phyloP scores from a whole-genome alignment of 2,113 vertebrate genomes.

The Abramis brama region DNA sequence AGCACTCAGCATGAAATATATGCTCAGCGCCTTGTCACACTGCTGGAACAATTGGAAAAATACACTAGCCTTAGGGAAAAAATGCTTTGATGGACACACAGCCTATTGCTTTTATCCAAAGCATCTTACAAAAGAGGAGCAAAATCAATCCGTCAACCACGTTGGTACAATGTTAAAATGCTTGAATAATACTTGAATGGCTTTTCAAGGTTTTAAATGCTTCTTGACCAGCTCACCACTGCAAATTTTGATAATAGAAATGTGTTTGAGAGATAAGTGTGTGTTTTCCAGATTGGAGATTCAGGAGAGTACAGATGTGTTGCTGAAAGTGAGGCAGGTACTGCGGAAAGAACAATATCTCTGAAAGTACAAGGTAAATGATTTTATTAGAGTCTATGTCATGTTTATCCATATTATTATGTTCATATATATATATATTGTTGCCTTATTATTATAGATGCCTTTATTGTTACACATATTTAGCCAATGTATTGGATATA shows the following conservation, averaged over 20 bases:
- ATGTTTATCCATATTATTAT: not conserved
- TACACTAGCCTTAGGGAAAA: no score
- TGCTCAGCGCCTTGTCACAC: no score
- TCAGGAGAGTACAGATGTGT: conserved; percentile 84
- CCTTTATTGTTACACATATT: no score
- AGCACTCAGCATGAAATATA: no score
- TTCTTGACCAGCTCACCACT: not conserved
- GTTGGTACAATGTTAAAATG: not conserved
- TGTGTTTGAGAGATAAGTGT: conserved; percentile 31
- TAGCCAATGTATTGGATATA: no score
- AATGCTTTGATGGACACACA: no score
- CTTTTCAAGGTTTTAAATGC: not conserved
- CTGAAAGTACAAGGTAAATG: conserved; percentile 81
- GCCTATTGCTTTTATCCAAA: no score
- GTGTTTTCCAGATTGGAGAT: conserved; percentile 64
- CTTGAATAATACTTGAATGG: not conserved
- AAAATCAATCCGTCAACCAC: no score
- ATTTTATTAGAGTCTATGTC: not conserved
- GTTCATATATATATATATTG: no score
- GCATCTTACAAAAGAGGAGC: no score
- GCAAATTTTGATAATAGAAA: not conserved
- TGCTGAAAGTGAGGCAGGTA: conserved; percentile 82
- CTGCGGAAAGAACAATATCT: conserved; percentile 75
- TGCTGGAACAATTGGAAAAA: no score
- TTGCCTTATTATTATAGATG: no score